phyloP scores from a whole-genome alignment of 2,797 vertebrate genomes.

The Emydoidea blandingii region DNA sequence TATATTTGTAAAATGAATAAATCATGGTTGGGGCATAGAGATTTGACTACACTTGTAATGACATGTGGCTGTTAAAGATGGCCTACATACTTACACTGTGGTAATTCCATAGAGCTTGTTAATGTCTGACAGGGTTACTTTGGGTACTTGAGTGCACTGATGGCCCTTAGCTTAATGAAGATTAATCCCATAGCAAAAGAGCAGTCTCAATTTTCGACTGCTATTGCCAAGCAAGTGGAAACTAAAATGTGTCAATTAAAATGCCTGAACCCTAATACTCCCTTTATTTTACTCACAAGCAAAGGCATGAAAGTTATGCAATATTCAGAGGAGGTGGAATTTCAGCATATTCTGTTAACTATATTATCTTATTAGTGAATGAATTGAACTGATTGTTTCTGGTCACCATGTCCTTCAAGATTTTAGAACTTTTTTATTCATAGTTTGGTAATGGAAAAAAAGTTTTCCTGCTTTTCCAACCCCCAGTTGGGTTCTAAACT shows the following conservation, averaged over 20 bases:
- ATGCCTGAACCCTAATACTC: neutral
- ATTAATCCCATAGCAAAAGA: slow-evolving; percentile 42
- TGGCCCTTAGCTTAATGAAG: slow-evolving; percentile 17
- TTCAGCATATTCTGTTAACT: neutral
- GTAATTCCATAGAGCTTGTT: slow-evolving; percentile 18
- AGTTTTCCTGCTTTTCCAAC: neutral
- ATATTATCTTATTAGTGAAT: slow-evolving; percentile 8
- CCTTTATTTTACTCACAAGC: neutral
- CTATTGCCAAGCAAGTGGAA: slow-evolving; percentile 25
- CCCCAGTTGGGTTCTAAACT: neutral
- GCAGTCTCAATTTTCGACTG: neutral
- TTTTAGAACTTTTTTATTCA: neutral
- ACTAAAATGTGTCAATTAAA: slow-evolving; percentile 46
- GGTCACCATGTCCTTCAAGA: neutral
- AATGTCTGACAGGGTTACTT: slow-evolving; percentile 22
- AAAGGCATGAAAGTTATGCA: neutral
- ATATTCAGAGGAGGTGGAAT: neutral
- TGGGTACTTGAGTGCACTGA: neutral
- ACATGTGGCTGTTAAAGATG: neutral
- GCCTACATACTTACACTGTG: neutral
- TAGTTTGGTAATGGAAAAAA: neutral
- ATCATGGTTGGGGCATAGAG: neutral
- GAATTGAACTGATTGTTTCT: neutral
- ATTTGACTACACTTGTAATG: slow-evolving; percentile 27
- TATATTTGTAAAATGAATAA: slow-evolving; percentile 50